phyloP scores from a whole-genome alignment of 2,888 invertebrate genomes.

The Trilocha varians region DNA sequence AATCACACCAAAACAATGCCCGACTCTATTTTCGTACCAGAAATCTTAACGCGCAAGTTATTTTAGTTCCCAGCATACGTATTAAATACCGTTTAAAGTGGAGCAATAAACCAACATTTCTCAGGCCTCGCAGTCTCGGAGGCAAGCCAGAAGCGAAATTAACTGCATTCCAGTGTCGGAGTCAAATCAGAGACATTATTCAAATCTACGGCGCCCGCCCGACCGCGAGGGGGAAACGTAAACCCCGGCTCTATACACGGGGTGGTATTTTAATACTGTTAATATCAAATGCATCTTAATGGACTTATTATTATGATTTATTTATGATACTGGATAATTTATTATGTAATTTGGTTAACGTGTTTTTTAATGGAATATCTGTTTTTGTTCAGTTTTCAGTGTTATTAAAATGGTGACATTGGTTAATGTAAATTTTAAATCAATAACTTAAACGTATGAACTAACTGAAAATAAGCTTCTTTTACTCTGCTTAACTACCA shows the following conservation, averaged over 20 bases:
- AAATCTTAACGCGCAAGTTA: no score
- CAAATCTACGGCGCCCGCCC: neutral
- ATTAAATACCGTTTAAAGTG: no score
- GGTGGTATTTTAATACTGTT: neutral
- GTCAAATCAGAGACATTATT: neutral
- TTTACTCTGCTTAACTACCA: no score
- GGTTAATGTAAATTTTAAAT: no score
- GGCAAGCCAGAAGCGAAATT: slow-evolving; percentile 8
- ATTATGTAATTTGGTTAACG: neutral
- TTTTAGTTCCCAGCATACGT: no score
- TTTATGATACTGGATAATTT: neutral
- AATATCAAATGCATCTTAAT: neutral
- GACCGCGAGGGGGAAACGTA: neutral
- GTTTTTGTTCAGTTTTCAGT: no score
- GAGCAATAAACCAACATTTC: neutral
- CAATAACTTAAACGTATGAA: no score
- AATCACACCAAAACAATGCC: no score
- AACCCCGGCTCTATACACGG: no score
- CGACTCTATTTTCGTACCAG: no score
- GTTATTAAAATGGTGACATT: neutral
- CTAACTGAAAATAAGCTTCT: no score
- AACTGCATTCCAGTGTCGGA: slow-evolving; percentile 9
- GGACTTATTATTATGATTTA: neutral
- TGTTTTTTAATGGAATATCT: neutral
- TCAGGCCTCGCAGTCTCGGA: neutral